Conservation (phyloP, 2,797 vertebrate species). For the Mormyrops attenuatus region DNA sequence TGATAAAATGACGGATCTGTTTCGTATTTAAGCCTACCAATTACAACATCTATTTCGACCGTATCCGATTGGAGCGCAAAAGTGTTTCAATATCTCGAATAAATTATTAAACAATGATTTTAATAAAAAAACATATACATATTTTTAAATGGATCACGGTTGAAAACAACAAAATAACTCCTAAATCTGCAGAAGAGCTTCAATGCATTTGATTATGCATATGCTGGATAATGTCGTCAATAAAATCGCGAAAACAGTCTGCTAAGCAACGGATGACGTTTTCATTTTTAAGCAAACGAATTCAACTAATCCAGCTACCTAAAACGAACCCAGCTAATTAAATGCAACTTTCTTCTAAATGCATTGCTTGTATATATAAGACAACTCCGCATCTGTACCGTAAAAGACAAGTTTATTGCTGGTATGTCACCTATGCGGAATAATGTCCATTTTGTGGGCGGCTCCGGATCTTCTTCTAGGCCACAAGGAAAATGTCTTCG, state of each 20-base stretch:
- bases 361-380: background rate
- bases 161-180: background rate
- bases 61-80: background rate
- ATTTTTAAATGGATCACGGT: background rate
- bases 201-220: background rate
- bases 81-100: background rate
- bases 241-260: background rate
- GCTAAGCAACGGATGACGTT: background rate
- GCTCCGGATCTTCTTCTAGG: background rate
- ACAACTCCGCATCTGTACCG: background rate
- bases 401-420: background rate
- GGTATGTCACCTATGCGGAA: background rate
- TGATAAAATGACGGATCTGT: background rate
- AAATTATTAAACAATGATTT: background rate
- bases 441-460: conserved; percentile 1
- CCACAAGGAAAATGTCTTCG: background rate
- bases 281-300: background rate
- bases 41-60: background rate
- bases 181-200: background rate
- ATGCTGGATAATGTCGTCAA: background rate
- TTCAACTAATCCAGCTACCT: background rate
- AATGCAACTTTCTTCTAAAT: background rate
- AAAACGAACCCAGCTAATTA: background rate
- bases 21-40: background rate
- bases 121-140: background rate